Evolutionary conservation across 1,140 invertebrate species (phyloP), one percentile per base, ranked within the genome.

Genomic region (Tetramorium simillimum): DNA sequence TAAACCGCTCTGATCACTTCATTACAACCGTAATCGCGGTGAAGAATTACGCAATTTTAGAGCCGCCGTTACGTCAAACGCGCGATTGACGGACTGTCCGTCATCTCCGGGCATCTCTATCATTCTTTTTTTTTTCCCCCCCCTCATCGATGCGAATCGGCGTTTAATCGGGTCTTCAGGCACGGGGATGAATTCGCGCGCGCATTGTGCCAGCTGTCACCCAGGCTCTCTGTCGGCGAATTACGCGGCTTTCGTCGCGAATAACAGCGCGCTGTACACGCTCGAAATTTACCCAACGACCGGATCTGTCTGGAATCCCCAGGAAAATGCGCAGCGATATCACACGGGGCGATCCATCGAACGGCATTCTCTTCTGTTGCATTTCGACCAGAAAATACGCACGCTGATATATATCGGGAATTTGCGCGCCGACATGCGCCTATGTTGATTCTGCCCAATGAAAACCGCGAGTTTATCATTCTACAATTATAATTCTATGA

Each of bases 321-420:
- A 69, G 77, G 28, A 67, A 80, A 80, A 69, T 69, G 77, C 77
- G 43, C 77, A 80, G 28, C 62, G 28, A 80, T 67, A 46, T 33
- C 16, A 4, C 53, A 40, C 12, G 21, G 21, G n/a, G 14, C 12
- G 43, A 80, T 78, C 60, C 24, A 65, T 78, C 60, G 28, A 24
- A 67, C 14, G 28, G n/a, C 37, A 6, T 43, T 67, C 63, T 43
- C 63, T 37, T 51, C 9, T 40, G 62, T 67, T 28, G 40, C 24
- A n/a, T 46, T 67, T 65, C 43, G 7, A 78, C 43, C 10, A 18
- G 49, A 33, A 67, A 65, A 51, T 77, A 10, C 21, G 24, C 14
- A 24, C 49, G 28, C 51, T 3, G 51, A 67, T n/a, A 16, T 21
- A 7, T 21, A 7, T 67, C 14, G 4, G 37, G 7, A 80, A 67